Base-by-base conservation (phyloP, 2,113 vertebrate species). In the Ictidomys tridecemlineatus region DNA sequence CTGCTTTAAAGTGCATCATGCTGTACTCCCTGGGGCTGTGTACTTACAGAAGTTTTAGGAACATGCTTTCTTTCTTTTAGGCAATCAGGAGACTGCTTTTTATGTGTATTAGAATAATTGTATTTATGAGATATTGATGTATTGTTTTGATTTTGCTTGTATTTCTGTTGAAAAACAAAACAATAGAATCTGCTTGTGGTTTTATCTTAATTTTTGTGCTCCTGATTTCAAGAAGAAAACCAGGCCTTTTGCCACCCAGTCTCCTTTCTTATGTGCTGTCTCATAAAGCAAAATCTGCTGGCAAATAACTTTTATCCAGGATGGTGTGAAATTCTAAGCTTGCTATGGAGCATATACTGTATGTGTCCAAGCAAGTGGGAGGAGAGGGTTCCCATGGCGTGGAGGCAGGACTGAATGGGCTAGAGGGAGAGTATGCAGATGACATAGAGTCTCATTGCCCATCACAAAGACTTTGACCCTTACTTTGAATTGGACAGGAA, bases 81-180 rank as follows among this genome's bases (percentile, higher is more conserved):
- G 9, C 8, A 83, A 79, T 89, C 37, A 77, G 73, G 22, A 69
- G 1, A 53, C 4, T 39, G 67, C 1, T 74, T 80, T 95, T 70
- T 56, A 51, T 37, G 20, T 74, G 8, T 56, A 48, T 9, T 92
- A 7, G 6, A 8, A 74, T 67, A 34, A 82, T 70, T 67, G 5
- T 76, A 61, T 77, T 89, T 89, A 76, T 24, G 61, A 85, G 48
- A 89, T 87, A 34, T 34, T 89, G 56, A 79, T 20, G 61, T 51
- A 69, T 72, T 86, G 82, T n/a, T 78, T 83, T 76, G 34, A 16
- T 92, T 96, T 94, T 87, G 65, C 28, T 95, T 93, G 67, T 70
- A 76, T 39, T 79, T 28, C 16, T 91, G 14, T 74, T 4, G 24
- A 78, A 13, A 92, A 65, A 67, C 10, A 63, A 80, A 34, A 39